Base-by-base conservation (phyloP, 2,113 vertebrate genomes). In the Telmatochromis sp. region DNA sequence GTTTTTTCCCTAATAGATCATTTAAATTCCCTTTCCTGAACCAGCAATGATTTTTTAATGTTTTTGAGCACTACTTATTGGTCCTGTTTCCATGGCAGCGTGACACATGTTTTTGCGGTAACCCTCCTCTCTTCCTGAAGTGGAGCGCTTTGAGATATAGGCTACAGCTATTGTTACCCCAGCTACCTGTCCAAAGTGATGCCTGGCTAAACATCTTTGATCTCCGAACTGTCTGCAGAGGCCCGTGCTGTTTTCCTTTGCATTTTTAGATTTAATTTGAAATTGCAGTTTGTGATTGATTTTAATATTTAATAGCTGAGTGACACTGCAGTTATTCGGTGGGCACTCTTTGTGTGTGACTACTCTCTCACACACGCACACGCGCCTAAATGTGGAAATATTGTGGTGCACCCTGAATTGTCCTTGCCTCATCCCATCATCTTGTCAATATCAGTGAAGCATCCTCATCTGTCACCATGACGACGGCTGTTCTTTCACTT, bases 381-480 rank as follows among this genome's bases (percentile, higher is more conserved):
- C 12, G 28, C 4, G 7, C 45, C 54, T 86, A 82, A 31, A 87
- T 86, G 68, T 88, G 53, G 54, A 87, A 87, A 86, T 89, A 86
- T 90, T 89, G 58, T 78, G 79, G 71, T 89, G 60, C 89, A 54
- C 73, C 91, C 87, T 87, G 54, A 92, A 90, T 85, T 87, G 90
- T 91, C 93, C 90, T 92, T 90, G 91, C 89, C 86, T 92, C 89
- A 84, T 94, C 85, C 84, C 83, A 79, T 94, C 89, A 90, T 93
- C 86, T 92, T 92, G 92, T 95, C 91, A 89, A 90, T 93, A 92
- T 63, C 71, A 88, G 91, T 90, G 90, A 93, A 92, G 93, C 92
- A 94, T 94, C 88, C 89, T 93, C 92, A 94, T 93, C 93, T 94
- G 94, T 95, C 91, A 81, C 93, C 89, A 96, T 94, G 94, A 93